Conservation (phyloP, 2,797 vertebrate species). For the Myotis myotis region DNA sequence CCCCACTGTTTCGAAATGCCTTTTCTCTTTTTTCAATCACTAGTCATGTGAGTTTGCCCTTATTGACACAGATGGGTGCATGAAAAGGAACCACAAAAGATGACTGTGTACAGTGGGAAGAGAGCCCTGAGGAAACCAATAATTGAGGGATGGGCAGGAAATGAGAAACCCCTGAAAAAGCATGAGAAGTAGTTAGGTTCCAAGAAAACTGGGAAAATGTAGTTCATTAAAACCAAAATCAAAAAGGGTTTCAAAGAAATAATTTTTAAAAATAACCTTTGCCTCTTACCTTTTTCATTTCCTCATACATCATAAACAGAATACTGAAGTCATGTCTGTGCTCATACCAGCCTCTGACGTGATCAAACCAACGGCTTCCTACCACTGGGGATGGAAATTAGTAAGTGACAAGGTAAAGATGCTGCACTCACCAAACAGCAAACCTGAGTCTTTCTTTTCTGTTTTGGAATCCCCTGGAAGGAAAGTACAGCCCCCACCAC, state of each 20-base stretch:
- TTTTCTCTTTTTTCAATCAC: background rate
- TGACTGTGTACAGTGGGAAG: background rate
- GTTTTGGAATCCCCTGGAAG: background rate
- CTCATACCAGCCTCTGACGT: slow-evolving; percentile 82
- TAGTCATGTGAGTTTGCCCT: background rate
- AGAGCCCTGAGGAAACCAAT: background rate
- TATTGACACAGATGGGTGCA: background rate
- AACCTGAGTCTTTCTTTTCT: background rate
- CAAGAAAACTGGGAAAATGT: background rate
- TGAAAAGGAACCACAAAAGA: background rate
- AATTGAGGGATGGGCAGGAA: background rate
- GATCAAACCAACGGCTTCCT: slow-evolving; percentile 82
- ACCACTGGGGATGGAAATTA: slow-evolving; percentile 57
- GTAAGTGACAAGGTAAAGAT: background rate
- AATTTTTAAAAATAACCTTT: background rate
- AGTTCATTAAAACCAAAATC: background rate
- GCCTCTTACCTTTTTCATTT: slow-evolving; percentile 83
- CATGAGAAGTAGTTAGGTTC: background rate
- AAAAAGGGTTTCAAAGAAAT: background rate
- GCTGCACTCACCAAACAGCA: background rate
- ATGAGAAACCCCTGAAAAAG: background rate
- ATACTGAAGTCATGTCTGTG: slow-evolving; percentile 85
- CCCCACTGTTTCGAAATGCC: accelerated
- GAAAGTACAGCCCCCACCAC: background rate
- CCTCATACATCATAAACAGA: slow-evolving; percentile 84